Conservation (phyloP, 2,797 vertebrate genomes). For the Micrastur ruficollis region DNA sequence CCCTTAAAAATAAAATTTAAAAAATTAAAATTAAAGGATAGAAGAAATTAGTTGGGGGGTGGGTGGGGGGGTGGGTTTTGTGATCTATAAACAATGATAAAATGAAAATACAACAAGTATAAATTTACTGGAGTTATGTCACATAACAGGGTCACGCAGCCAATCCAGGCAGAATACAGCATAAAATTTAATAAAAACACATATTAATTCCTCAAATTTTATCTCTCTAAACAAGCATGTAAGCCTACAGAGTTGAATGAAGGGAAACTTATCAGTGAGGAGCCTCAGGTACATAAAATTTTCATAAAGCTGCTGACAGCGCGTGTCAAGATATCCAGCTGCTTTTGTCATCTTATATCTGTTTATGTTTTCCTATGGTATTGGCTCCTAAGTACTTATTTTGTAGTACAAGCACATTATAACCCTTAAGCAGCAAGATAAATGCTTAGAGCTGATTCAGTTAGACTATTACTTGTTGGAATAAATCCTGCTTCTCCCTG, state of each 20-base stretch:
- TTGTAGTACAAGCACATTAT: conserved; percentile 6
- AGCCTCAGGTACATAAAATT: background rate
- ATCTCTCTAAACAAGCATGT: background rate
- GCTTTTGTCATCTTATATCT: background rate
- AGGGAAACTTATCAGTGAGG: background rate
- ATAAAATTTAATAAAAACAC: background rate
- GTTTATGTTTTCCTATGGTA: background rate
- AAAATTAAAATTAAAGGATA: background rate
- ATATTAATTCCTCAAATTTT: conserved; percentile 4
- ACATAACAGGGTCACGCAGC: background rate
- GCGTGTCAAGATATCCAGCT: background rate
- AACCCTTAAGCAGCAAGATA: background rate
- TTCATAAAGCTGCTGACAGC: background rate
- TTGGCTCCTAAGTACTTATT: background rate
- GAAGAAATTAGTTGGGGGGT: background rate
- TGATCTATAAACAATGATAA: background rate
- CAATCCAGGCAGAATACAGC: background rate
- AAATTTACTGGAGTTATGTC: background rate
- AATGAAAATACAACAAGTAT: background rate
- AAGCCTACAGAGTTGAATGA: background rate
- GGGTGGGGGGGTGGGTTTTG: background rate
- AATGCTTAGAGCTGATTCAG: background rate
- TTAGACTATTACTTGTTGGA: background rate
- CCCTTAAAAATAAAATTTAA: background rate
- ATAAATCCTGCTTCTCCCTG: background rate